Evolutionary conservation across 2,113 vertebrate genomes (phyloP).

Genomic region (Penelope pileata): DNA sequence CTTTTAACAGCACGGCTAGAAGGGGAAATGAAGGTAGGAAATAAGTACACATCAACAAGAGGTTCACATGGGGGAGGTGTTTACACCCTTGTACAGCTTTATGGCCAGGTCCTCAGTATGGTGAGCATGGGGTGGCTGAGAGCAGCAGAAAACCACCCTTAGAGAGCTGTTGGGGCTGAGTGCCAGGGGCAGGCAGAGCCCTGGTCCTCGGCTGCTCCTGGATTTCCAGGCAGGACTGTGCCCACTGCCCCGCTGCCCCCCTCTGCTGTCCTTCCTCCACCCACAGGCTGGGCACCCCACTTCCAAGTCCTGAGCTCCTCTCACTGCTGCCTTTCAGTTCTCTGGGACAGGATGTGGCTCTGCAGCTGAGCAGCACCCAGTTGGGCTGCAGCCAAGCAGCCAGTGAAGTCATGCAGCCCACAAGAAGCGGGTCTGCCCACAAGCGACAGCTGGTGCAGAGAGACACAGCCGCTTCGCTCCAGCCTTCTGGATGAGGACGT

Average conservation of each 20-base stretch:
- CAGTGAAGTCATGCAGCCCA: not conserved
- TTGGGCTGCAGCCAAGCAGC: not conserved
- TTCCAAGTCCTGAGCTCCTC: accelerated
- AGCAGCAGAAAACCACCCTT: not conserved
- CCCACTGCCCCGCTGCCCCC: not conserved
- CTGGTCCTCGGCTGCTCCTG: not conserved
- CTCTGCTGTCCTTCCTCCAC: not conserved
- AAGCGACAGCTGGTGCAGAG: not conserved
- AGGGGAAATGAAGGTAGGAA: not conserved
- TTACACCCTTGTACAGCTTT: not conserved
- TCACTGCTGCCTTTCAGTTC: too few species aligned
- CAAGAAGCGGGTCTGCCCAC: too few species aligned
- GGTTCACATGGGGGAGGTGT: not conserved
- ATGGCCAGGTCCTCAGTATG: accelerated
- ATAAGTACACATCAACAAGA: accelerated
- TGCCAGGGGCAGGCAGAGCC: not conserved
- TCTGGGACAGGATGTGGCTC: accelerated
- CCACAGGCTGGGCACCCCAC: not conserved
- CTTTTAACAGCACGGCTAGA: not conserved
- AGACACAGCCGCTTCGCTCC: not conserved
- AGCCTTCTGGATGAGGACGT: accelerated
- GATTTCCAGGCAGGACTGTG: not conserved
- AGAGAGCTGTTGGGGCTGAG: accelerated
- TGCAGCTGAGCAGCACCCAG: too few species aligned
- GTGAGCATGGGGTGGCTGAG: accelerated